Percentiles rank a stretch among this genome's conserved stretches.
phyloP scores from a whole-genome alignment of 2,888 invertebrate species.

The Erebia epiphron region DNA sequence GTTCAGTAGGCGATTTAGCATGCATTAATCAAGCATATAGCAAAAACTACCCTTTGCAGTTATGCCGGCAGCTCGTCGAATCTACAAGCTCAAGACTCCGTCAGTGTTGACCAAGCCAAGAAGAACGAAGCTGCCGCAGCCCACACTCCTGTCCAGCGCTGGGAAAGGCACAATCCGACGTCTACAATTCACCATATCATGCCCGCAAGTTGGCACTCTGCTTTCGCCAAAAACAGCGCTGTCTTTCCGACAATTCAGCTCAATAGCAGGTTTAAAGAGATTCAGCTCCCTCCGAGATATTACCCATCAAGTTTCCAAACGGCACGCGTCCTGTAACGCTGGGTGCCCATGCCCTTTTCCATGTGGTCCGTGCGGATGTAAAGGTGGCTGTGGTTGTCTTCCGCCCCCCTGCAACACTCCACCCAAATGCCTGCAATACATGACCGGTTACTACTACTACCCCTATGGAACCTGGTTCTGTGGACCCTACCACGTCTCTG shows the following conservation, averaged over 20 bases:
- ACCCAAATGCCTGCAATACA: slow-evolving; percentile 64
- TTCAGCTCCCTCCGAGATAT: neutral
- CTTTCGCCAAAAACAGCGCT: neutral
- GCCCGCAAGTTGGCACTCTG: slow-evolving; percentile 45
- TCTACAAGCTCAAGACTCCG: slow-evolving; percentile 49
- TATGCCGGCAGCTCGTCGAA: slow-evolving; percentile 55
- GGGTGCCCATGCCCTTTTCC: slow-evolving; percentile 50
- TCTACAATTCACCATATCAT: slow-evolving; percentile 54
- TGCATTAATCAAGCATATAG: slow-evolving; percentile 50
- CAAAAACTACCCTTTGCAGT: slow-evolving; percentile 69
- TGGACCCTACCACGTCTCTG: slow-evolving; percentile 66
- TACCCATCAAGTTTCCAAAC: slow-evolving; percentile 22
- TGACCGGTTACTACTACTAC: slow-evolving; percentile 73
- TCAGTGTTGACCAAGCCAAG: slow-evolving; percentile 49
- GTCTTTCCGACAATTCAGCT: neutral
- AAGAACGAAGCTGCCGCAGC: slow-evolving; percentile 46
- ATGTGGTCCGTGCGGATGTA: slow-evolving; percentile 52
- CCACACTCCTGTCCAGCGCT: slow-evolving; percentile 33
- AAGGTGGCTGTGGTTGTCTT: slow-evolving; percentile 53
- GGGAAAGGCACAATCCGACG: slow-evolving; percentile 36
- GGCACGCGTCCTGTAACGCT: slow-evolving; percentile 45
- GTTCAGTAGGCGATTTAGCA: neutral
- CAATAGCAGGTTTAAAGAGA: neutral
- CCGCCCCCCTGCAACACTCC: slow-evolving; percentile 66
- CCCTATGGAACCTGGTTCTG: slow-evolving; percentile 73